phyloP scores from a whole-genome alignment of 53 echinoderm and acorn worm genomes.

The Mesocentrotus franciscanus region DNA sequence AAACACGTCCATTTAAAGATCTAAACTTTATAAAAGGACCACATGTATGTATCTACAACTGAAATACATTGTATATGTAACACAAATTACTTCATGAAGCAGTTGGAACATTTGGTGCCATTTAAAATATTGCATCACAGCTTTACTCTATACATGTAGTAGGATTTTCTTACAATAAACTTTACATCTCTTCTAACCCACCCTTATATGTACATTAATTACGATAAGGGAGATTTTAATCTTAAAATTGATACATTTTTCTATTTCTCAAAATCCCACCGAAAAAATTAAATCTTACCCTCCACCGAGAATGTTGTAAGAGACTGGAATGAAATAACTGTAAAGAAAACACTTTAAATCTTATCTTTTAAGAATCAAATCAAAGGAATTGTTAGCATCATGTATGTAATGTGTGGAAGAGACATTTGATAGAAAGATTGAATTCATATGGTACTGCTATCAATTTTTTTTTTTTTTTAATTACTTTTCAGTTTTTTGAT shows the following conservation, averaged over 20 bases:
- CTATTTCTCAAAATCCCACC: not conserved
- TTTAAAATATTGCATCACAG: not conserved
- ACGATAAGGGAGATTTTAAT: not conserved
- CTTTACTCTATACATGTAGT: not conserved
- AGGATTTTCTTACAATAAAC: not conserved
- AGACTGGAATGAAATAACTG: slow-evolving; percentile 4
- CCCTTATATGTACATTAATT: not conserved
- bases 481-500: too few relatives aligned
- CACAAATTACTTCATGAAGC: not conserved
- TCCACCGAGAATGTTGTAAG: not conserved
- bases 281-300: not conserved
- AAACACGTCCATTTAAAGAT: not conserved
- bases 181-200: too few relatives aligned
- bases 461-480: too few relatives aligned
- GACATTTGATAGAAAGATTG: not conserved
- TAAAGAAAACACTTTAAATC: not conserved
- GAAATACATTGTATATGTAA: not conserved
- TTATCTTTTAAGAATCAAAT: not conserved
- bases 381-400: not conserved
- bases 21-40: not conserved
- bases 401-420: not conserved
- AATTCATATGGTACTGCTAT: not conserved
- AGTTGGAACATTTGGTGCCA: not conserved
- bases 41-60: not conserved
- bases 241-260: not conserved